A percentile compares a stretch with the other conserved stretches of the same genome.
Conservation (phyloP, 2,113 vertebrate species). For the Phalacrocorax aristotelis region DNA sequence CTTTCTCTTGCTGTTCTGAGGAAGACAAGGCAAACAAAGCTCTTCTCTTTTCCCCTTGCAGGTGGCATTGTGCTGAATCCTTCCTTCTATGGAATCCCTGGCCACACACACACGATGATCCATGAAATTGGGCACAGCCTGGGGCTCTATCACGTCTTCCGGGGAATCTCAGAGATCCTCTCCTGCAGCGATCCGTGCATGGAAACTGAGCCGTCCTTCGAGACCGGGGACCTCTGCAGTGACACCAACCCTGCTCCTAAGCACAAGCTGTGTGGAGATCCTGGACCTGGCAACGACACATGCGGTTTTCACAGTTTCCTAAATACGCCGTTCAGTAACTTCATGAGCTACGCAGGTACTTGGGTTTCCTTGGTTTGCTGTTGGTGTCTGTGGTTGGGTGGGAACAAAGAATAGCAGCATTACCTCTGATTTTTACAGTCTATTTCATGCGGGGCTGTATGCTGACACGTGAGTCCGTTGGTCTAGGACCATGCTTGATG, state of each 20-base stretch:
- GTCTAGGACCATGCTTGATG: not conserved
- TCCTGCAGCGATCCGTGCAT: slow-evolving; percentile 95
- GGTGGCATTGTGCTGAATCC: slow-evolving; percentile 95
- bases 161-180: slow-evolving; percentile 94
- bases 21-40: not conserved
- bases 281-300: slow-evolving; percentile 90
- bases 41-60: slow-evolving; percentile 44
- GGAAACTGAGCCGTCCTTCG: slow-evolving; percentile 94
- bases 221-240: slow-evolving; percentile 93
- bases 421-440: not conserved
- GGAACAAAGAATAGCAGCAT: not conserved
- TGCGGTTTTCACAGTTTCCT: slow-evolving; percentile 89
- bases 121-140: slow-evolving; percentile 97
- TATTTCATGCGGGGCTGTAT: not conserved
- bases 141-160: slow-evolving; percentile 96
- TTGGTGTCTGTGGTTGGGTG: not conserved
- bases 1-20: not conserved
- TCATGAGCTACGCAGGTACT: slow-evolving; percentile 98
- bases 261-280: slow-evolving; percentile 92
- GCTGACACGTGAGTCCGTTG: not conserved
- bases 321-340: slow-evolving; percentile 94
- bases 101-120: slow-evolving; percentile 97
- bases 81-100: slow-evolving; percentile 92
- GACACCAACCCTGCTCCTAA: slow-evolving; percentile 97
- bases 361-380: not conserved